phyloP scores from a whole-genome alignment of 2,797 vertebrate genomes.

The Liasis olivaceus region DNA sequence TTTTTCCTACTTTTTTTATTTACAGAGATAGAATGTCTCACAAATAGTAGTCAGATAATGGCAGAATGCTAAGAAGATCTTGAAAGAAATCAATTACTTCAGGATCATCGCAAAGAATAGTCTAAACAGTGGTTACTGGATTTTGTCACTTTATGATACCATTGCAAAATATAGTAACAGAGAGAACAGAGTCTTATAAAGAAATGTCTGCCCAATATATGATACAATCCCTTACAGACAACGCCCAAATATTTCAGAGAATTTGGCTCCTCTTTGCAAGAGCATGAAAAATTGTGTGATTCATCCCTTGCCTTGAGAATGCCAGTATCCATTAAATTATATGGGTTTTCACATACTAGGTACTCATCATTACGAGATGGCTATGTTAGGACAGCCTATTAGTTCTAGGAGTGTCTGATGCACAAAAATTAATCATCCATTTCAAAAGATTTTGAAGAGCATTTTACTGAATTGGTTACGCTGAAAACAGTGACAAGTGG shows the following conservation, averaged over 20 bases:
- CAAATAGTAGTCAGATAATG: neutral
- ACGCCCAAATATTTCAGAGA: slow-evolving; percentile 16
- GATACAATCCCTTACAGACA: slow-evolving; percentile 33
- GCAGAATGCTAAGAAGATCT: neutral
- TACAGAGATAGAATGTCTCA: neutral
- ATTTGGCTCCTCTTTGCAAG: slow-evolving; percentile 3
- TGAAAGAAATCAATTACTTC: neutral
- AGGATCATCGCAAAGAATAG: too few species aligned
- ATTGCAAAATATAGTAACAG: slow-evolving; percentile 31
- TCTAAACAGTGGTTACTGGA: neutral
- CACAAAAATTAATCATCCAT: neutral
- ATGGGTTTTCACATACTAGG: slow-evolving; percentile 45
- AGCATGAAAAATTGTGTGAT: slow-evolving; percentile 22
- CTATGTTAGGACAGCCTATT: neutral
- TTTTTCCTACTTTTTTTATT: too few species aligned
- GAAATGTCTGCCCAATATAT: slow-evolving; percentile 37
- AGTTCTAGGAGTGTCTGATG: slow-evolving; percentile 23
- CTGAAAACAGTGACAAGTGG: neutral
- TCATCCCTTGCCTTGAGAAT: slow-evolving; percentile 20
- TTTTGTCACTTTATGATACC: slow-evolving; percentile 29
- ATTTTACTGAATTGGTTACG: neutral
- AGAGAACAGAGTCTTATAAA: slow-evolving; percentile 28
- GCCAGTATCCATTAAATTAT: neutral
- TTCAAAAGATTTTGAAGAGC: slow-evolving; percentile 28
- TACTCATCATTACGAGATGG: slow-evolving; percentile 43